A percentile compares a stretch with the other conserved stretches of the same genome.
Conservation (phyloP, 2,797 vertebrate genomes). For the Calcarius lapponicus region DNA sequence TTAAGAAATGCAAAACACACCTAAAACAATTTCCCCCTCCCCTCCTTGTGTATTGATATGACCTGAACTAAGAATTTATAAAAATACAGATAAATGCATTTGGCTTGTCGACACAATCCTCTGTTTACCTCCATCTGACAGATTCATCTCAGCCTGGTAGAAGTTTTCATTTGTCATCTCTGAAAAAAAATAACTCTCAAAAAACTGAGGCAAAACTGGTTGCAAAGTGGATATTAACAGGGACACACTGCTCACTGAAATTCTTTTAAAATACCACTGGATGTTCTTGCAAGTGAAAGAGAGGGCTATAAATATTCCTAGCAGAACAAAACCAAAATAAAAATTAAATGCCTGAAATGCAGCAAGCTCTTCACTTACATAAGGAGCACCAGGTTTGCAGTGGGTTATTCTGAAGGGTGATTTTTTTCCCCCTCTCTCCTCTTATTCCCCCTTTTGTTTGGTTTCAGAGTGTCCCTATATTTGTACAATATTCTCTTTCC, state of each 20-base stretch:
- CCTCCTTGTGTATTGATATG: accelerated
- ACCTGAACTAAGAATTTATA: not conserved
- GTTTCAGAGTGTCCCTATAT: not conserved
- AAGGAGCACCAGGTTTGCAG: conserved; percentile 8
- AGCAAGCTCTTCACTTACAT: conserved; percentile 1
- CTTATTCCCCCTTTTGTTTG: not conserved
- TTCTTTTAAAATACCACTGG: conserved; percentile 52
- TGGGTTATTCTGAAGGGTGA: not conserved
- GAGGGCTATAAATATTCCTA: conserved; percentile 55
- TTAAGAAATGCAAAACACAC: not conserved
- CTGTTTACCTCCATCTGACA: not conserved
- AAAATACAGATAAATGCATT: not conserved
- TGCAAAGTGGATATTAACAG: conserved; percentile 39
- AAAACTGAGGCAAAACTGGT: not conserved
- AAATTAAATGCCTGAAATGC: conserved; percentile 32
- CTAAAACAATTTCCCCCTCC: not conserved
- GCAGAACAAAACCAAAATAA: conserved; percentile 48
- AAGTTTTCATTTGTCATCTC: not conserved
- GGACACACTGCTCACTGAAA: conserved; percentile 37
- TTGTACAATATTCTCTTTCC: not conserved
- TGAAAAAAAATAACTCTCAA: conserved; percentile 22
- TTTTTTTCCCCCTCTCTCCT: not conserved
- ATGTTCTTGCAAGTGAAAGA: conserved; percentile 48
- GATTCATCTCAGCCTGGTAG: not conserved
- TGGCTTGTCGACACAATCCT: not conserved